These are phyloP conservation scores for Lipotes vexillifer DNA, from an alignment of 2,113 vertebrate genomes.

Conservation along the genomic window DNA sequence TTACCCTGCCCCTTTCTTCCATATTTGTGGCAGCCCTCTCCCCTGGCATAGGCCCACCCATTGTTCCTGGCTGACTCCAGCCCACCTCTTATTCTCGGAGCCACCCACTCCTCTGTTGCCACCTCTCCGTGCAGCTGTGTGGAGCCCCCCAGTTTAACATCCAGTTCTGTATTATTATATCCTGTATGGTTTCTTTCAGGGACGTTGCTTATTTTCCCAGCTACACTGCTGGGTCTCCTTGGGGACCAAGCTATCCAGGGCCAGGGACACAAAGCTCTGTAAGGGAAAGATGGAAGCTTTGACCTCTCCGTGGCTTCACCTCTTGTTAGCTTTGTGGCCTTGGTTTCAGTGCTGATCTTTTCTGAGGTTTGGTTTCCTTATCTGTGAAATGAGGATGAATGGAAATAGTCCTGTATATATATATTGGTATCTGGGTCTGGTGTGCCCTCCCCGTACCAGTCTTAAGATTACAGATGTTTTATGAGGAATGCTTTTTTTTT, in stretches of 20 bases:
- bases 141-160: neutral
- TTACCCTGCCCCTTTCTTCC: neutral
- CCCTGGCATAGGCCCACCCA: neutral
- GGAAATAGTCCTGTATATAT: neutral
- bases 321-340: neutral
- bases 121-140: neutral
- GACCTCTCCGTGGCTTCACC: neutral
- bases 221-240: neutral
- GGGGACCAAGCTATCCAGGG: neutral
- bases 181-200: neutral
- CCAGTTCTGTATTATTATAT: neutral
- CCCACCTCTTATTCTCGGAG: neutral
- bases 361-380: neutral
- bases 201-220: neutral
- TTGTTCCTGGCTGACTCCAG: neutral
- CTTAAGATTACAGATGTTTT: neutral
- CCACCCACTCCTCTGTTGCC: neutral
- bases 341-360: neutral
- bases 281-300: neutral
- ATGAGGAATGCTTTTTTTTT: neutral
- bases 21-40: too few species aligned
- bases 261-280: neutral
- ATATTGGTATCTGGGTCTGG: neutral
- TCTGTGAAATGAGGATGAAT: neutral
- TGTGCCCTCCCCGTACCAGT: neutral